phyloP scores from a whole-genome alignment of 2,888 invertebrate species.

The Liopterus haemorrhoidalis region DNA sequence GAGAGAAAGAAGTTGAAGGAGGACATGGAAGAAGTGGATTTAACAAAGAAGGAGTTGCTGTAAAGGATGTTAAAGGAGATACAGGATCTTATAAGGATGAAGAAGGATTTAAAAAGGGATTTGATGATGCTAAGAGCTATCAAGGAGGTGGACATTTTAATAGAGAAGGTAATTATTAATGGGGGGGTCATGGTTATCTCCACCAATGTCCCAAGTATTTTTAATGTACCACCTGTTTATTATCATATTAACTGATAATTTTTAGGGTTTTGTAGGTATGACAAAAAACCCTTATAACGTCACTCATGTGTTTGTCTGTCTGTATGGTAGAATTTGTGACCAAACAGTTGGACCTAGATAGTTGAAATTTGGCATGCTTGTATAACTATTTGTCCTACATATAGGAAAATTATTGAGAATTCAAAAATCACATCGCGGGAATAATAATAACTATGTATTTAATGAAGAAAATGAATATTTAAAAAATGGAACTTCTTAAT shows the following conservation, averaged over 20 bases:
- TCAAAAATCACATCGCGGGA: neutral
- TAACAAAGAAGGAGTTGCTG: conserved; percentile 49
- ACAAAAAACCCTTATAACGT: too few species aligned
- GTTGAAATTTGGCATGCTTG: too few species aligned
- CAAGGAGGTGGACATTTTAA: conserved; percentile 54
- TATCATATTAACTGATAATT: neutral
- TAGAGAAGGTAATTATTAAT: conserved; percentile 51
- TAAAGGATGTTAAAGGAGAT: conserved; percentile 44
- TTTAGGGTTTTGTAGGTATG: too few species aligned
- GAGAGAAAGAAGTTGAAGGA: conserved; percentile 51
- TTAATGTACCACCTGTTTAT: neutral
- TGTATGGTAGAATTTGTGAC: too few species aligned
- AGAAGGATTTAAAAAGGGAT: conserved; percentile 54
- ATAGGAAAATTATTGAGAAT: too few species aligned
- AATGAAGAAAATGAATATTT: neutral
- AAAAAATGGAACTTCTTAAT: conserved; percentile 1
- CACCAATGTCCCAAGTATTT: too few species aligned
- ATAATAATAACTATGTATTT: conserved; percentile 8
- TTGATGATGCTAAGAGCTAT: conserved; percentile 55
- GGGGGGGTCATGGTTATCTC: too few species aligned
- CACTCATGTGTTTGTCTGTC: too few species aligned
- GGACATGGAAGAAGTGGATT: conserved; percentile 55
- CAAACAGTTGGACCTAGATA: too few species aligned
- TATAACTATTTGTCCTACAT: too few species aligned
- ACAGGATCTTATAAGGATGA: conserved; percentile 54